Base-by-base conservation (phyloP, 1,140 invertebrate genomes). In the Limonius californicus region DNA sequence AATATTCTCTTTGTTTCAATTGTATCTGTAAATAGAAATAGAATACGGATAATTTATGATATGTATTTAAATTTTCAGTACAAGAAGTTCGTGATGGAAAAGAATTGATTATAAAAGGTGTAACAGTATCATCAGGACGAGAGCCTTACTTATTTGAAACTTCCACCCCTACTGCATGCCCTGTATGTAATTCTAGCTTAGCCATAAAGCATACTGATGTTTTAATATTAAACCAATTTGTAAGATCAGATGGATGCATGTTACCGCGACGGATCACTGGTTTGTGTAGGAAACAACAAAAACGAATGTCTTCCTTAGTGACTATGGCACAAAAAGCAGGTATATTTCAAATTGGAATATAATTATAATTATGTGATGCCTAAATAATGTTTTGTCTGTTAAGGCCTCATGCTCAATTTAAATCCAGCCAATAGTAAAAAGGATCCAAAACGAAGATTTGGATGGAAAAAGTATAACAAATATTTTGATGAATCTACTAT, bases 291-390 rank as follows among this genome's bases (percentile, higher is more conserved):
- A 78, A 80, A 2, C 91, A 94, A 70, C 92, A 96, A 68, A 87
- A 85, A 72, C 83, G 85, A 74, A 82, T 96, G 54, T 80, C 82
- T 0, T 83, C 79, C 60, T 78, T 96, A 71, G 87, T 96, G 0
- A 78, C 87, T n/a, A 93, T 94, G 90, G 90, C 92, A 8, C 89
- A 94, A 64, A 90, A 89, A 84, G 90, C 92, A 67, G 91, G 92
- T 89, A 73, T n/a, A n/a, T n/a, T n/a, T n/a, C n/a, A n/a, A n/a
- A n/a, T n/a, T n/a, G n/a, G n/a, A n/a, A n/a, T n/a, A n/a, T n/a
- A n/a, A n/a, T n/a, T n/a, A n/a, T n/a, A n/a, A n/a, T n/a, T n/a
- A n/a, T n/a, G n/a, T n/a, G n/a, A n/a, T n/a, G n/a, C n/a, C n/a
- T n/a, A n/a, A n/a, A n/a, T n/a, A n/a, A n/a, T n/a, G n/a, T n/a